Base-by-base conservation (phyloP, 2,113 vertebrate genomes). In the Cyprinus carpio region DNA sequence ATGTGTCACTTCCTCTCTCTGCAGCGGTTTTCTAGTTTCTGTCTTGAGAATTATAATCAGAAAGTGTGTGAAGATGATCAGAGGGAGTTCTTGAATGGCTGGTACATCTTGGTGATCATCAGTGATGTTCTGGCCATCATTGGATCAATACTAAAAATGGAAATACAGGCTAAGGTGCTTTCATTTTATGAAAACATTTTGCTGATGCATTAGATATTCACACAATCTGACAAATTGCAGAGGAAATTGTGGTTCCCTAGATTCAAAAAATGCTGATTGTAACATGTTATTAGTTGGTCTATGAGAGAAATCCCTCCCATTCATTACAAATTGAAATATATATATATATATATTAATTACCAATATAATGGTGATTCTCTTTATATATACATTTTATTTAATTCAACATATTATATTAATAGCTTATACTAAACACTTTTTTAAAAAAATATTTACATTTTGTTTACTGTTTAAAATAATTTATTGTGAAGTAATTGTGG, bases 101-200 rank as follows among this genome's bases (percentile, higher is more conserved):
- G 98, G 98, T 99, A 99, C 9, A 56, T 98, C 90, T 90, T 99
- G 90, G 94, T 99, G 34, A 98, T 97, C 1, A 82, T 96, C 92
- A 99, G 98, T 9, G 98, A 99, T 88, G 87, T 97, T 29, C 91
- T 99, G 95, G 96, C 97, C 25, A 95, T 99, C 72, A 88, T 95
- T 71, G 98, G 98, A 40, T 98, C 97, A 23, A 93, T 99, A 90
- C 92, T 99, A 89, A 99, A 99, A 92, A 99, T 99, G 96, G 97
- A 99, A 95, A 99, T 99, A 92, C 97, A 97, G 90, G 95, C 96
- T 54, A 99, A 99, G 97, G 98, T 98, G 90, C 89, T 43, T 82
- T 62, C 9, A 4, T 69, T 69, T 37, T 67, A 62, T 29, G 12
- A 79, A n/a, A 31, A 60, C 23, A 4, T 27, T 72, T 69, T 31